Evolutionary conservation across 1,140 invertebrate species (phyloP).

Genomic region (Vanessa atalanta): DNA sequence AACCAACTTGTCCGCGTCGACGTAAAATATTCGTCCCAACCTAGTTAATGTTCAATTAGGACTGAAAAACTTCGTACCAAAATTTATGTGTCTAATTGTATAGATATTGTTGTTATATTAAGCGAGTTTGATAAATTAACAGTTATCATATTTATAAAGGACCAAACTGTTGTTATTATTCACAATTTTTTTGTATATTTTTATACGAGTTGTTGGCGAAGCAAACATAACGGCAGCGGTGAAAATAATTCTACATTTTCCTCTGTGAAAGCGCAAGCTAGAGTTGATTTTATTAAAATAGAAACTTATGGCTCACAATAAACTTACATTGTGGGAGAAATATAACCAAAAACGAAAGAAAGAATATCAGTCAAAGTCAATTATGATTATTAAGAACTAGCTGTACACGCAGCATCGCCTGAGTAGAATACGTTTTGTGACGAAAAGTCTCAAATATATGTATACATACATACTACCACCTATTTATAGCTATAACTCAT

Average conservation of each 20-base stretch:
- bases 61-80: slow-evolving; percentile 54
- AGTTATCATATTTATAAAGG: slow-evolving; percentile 13
- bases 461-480: too few relatives aligned
- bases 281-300: slow-evolving; percentile 14
- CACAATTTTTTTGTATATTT: background rate
- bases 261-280: background rate
- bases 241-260: slow-evolving; percentile 9
- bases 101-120: slow-evolving; percentile 13
- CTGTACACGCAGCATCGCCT: too few relatives aligned
- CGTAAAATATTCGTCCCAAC: slow-evolving; percentile 27
- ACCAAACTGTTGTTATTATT: slow-evolving; percentile 8
- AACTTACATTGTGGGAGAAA: background rate
- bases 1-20: slow-evolving; percentile 9
- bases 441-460: too few relatives aligned
- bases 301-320: background rate
- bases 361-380: too few relatives aligned
- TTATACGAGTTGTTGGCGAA: slow-evolving; percentile 6
- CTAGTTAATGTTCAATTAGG: slow-evolving; percentile 66
- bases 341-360: background rate
- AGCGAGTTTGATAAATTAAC: background rate
- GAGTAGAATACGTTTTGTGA: too few relatives aligned
- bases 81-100: slow-evolving; percentile 53
- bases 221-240: background rate
- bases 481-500: too few relatives aligned
- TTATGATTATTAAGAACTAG: too few relatives aligned